phyloP scores from a whole-genome alignment of 2,113 vertebrate species.

The Anarrhichthys ocellatus region DNA sequence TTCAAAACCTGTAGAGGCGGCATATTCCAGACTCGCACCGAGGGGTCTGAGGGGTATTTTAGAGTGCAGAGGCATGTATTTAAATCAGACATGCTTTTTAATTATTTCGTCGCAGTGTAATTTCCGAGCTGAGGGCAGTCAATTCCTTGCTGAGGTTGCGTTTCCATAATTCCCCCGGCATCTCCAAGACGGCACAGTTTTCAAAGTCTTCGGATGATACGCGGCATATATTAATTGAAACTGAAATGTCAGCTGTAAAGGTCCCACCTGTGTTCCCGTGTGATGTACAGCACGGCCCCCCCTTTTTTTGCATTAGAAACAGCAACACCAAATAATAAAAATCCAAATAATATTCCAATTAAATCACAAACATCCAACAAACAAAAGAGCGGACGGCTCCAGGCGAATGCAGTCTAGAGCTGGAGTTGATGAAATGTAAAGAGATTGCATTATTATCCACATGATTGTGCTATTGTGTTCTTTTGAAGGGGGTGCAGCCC shows the following conservation, averaged over 20 bases:
- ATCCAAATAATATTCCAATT: slow-evolving; percentile 31
- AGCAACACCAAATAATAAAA: not conserved
- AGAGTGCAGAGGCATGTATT: slow-evolving; percentile 64
- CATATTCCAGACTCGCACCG: slow-evolving; percentile 62
- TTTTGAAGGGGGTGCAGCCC: slow-evolving; percentile 25
- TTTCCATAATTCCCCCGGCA: slow-evolving; percentile 71
- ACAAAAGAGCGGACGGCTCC: not conserved
- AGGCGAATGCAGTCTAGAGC: not conserved
- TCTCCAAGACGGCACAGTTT: slow-evolving; percentile 44
- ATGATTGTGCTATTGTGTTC: slow-evolving; percentile 2
- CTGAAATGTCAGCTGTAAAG: slow-evolving; percentile 72
- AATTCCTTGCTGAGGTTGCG: slow-evolving; percentile 71
- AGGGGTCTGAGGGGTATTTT: slow-evolving; percentile 64
- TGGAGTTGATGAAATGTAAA: slow-evolving; percentile 20
- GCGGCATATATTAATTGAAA: slow-evolving; percentile 62
- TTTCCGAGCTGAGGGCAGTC: slow-evolving; percentile 77
- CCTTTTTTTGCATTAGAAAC: not conserved
- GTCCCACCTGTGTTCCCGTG: slow-evolving; percentile 44
- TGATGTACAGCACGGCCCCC: not conserved
- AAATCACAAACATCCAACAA: slow-evolving; percentile 11
- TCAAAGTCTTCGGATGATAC: slow-evolving; percentile 43
- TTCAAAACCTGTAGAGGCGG: slow-evolving; percentile 72
- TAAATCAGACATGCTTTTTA: slow-evolving; percentile 82
- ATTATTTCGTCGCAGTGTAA: slow-evolving; percentile 81
- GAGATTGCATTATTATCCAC: slow-evolving; percentile 19